Evolutionary conservation across 2,113 vertebrate species (phyloP).

Genomic region (Oreochromis niloticus): DNA sequence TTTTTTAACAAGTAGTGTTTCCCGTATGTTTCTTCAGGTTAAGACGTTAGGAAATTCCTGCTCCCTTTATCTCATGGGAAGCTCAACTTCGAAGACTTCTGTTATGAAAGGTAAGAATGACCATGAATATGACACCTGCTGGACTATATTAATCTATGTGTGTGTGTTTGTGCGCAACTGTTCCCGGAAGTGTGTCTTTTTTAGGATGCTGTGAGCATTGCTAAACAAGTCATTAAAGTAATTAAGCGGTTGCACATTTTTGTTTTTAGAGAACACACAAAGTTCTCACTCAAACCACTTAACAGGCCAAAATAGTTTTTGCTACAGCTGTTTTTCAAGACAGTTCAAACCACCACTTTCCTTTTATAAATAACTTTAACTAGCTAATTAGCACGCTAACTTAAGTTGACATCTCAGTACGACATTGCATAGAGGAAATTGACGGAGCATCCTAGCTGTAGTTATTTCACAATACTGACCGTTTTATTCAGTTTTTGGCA

Average conservation of each 20-base stretch:
- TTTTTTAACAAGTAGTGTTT: not conserved
- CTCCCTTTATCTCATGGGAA: conserved; percentile 81
- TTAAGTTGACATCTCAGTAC: not conserved
- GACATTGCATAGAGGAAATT: not conserved
- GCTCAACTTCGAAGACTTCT: conserved; percentile 89
- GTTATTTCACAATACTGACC: not conserved
- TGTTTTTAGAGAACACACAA: not conserved
- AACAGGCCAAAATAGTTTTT: not conserved
- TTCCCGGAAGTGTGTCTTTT: not conserved
- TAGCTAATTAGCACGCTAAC: not conserved
- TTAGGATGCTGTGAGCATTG: not conserved
- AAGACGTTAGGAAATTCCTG: conserved; percentile 80
- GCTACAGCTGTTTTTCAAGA: not conserved
- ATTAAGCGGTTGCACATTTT: not conserved
- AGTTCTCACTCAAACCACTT: not conserved
- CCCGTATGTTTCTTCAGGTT: conserved; percentile 66
- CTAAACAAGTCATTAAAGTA: not conserved
- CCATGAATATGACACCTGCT: not conserved
- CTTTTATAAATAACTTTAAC: not conserved
- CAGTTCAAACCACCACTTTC: not conserved
- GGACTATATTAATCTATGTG: not conserved
- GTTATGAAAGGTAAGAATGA: conserved; percentile 81
- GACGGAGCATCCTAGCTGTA: not conserved
- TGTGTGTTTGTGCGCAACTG: not conserved
- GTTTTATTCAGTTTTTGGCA: not conserved